A percentile compares a stretch with the other conserved stretches of the same genome.
Conservation (phyloP, 2,797 vertebrate species). For the Alcedo quadribrachys region DNA sequence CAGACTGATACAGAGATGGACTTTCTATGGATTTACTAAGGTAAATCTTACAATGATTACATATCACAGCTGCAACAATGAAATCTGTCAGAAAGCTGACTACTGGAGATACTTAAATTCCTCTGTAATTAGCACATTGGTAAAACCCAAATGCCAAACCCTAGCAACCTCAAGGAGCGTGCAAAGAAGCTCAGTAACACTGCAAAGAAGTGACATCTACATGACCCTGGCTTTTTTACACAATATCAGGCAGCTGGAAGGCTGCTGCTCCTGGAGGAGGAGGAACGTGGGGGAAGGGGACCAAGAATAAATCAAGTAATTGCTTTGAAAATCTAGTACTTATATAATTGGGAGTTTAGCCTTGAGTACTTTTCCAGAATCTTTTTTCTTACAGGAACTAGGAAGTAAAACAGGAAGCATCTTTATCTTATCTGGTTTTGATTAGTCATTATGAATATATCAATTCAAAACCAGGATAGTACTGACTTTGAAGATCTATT, state of each 20-base stretch:
- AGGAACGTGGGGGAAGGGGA: not conserved
- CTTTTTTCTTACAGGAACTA: not conserved
- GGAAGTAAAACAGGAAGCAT: not conserved
- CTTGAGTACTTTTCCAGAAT: not conserved
- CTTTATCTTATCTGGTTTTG: not conserved
- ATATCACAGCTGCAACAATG: constrained; percentile 77
- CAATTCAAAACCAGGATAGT: not conserved
- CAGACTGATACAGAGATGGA: constrained; percentile 48
- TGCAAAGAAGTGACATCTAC: constrained; percentile 82
- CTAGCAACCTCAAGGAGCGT: constrained; percentile 84
- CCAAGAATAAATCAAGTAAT: not conserved
- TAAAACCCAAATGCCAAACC: constrained; percentile 88
- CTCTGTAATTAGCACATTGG: constrained; percentile 87
- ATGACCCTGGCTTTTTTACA: constrained; percentile 82
- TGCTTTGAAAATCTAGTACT: not conserved
- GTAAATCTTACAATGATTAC: constrained; percentile 69
- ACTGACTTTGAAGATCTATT: not conserved
- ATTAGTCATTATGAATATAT: not conserved
- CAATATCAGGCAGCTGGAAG: constrained; percentile 81
- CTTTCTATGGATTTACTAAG: constrained; percentile 7
- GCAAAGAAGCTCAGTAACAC: constrained; percentile 79
- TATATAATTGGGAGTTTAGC: not conserved
- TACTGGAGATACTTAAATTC: constrained; percentile 77
- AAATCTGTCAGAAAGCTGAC: constrained; percentile 63
- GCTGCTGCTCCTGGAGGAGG: not conserved